A percentile compares a stretch with the other conserved stretches of the same genome.
These are phyloP conservation scores for Actinernus sp. DNA, from an alignment of 92 coral and sea anemone species.

Conservation along the genomic window DNA sequence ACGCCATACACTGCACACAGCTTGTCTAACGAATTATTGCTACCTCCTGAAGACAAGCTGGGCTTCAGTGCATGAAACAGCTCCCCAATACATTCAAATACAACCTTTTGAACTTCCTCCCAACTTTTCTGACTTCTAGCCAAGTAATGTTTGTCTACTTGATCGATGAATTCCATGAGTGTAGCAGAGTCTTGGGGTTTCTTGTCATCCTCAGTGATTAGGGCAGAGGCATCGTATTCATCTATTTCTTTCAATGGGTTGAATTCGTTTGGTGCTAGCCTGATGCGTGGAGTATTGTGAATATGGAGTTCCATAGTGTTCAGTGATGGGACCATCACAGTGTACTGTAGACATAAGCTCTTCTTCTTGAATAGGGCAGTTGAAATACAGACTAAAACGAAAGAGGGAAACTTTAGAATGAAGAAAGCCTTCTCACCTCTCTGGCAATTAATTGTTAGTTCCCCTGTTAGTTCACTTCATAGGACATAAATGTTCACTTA, in stretches of 20 bases:
- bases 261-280: conserved; percentile 48
- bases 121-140: conserved; percentile 37
- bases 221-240: conserved; percentile 62
- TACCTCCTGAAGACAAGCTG: conserved; percentile 43
- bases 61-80: conserved; percentile 62
- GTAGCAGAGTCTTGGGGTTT: conserved; percentile 44
- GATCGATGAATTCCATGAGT: conserved; percentile 61
- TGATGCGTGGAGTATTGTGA: conserved; percentile 77
- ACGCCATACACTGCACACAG: conserved; percentile 72
- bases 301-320: conserved; percentile 62
- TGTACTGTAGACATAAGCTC: conserved; percentile 80
- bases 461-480: too few species aligned
- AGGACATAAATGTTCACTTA: too few species aligned
- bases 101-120: conserved; percentile 52
- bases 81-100: conserved; percentile 51
- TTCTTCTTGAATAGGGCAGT: conserved; percentile 65
- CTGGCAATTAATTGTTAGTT: too few species aligned
- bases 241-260: conserved; percentile 49
- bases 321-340: conserved; percentile 67
- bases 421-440: too few species aligned
- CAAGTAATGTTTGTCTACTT: conserved; percentile 51
- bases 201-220: conserved; percentile 29
- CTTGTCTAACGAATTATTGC: neutral
- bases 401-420: too few species aligned
- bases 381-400: conserved; percentile 41